These are phyloP conservation scores for Meghimatium bilineatum DNA, from an alignment of 2,888 invertebrate genomes.

Conservation along the genomic window DNA sequence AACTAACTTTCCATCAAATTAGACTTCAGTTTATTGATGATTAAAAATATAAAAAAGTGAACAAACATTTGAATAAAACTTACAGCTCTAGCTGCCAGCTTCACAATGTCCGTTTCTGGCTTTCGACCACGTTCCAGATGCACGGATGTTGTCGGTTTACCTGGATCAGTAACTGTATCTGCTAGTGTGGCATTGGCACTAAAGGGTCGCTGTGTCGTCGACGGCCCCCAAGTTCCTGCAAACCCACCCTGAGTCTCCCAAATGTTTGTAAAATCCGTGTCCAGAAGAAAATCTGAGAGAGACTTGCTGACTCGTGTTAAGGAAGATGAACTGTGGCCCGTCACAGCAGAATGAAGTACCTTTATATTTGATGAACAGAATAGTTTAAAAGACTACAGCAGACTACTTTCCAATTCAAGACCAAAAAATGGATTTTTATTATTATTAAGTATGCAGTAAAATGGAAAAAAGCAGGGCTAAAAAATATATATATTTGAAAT, in stretches of 20 bases:
- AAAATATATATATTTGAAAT: too few species aligned
- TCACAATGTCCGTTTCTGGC: slow-evolving; percentile 67
- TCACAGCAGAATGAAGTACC: slow-evolving; percentile 77
- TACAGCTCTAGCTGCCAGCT: slow-evolving; percentile 82
- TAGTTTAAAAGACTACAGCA: background rate
- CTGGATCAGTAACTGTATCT: slow-evolving; percentile 47
- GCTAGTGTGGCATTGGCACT: slow-evolving; percentile 44
- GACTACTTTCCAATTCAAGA: too few species aligned
- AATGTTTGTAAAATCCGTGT: slow-evolving; percentile 61
- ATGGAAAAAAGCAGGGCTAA: too few species aligned
- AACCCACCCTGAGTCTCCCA: slow-evolving; percentile 51
- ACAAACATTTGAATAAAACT: slow-evolving; percentile 49
- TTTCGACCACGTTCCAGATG: slow-evolving; percentile 51
- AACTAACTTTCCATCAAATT: too few species aligned
- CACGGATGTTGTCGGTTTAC: slow-evolving; percentile 10
- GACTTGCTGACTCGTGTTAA: slow-evolving; percentile 65
- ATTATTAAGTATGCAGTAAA: too few species aligned
- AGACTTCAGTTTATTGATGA: background rate
- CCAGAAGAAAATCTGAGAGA: slow-evolving; percentile 66
- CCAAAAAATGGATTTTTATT: too few species aligned
- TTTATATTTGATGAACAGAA: background rate
- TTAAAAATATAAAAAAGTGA: background rate
- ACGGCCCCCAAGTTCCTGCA: background rate
- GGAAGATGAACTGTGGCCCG: slow-evolving; percentile 72
- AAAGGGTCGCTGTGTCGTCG: slow-evolving; percentile 36